Evolutionary conservation across 2,113 vertebrate species (phyloP), one percentile per base, ranked within the genome.

Genomic region (Barbus barbus): DNA sequence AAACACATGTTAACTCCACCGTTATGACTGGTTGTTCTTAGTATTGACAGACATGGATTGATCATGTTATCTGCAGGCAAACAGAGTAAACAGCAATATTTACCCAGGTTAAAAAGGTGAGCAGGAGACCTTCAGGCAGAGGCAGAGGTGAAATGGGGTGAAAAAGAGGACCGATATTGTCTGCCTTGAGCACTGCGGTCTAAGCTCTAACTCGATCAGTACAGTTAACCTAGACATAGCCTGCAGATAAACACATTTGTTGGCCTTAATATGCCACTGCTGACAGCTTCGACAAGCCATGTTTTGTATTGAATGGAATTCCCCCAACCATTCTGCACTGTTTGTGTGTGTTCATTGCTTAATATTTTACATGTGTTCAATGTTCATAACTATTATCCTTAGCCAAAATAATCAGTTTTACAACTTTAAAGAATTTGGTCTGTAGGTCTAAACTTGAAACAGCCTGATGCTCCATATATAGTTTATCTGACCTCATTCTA

Each of bases 251-350:
- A 79, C 38, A 72, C 63, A 74, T 88, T 82, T 82, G 84, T 38
- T 87, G 24, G 63, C 67, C 76, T 87, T 58, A 80, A 48, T 31
- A 72, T 46, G 36, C 51, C 48, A 18, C 44, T 38, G 84, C 20
- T 6, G 83, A 89, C 84, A 88, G 72, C 20, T 63, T 24, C 61
- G 63, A 89, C 83, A 89, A 83, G 31, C 28, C 44, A 13, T 75
- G 72, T 58, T 83, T 87, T 88, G 33, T 74, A 74, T 26, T 5
- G 71, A 84, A 33, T 82, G 31, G 75, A 88, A 86, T 84, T 87
- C 81, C 71, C n/a, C 12, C 63, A 74, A 91, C 78, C 84, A 89
- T 12, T 69, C 51, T 48, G 8, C 61, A 69, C 60, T 33, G 44
- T 56, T 63, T 77, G 73, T 78, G 28, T 67, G 36, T 46, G 18